Percentiles rank a stretch among this genome's conserved stretches.
These are phyloP conservation scores for Megathymus violae DNA, from an alignment of 1,140 invertebrate species.

Conservation along the genomic window DNA sequence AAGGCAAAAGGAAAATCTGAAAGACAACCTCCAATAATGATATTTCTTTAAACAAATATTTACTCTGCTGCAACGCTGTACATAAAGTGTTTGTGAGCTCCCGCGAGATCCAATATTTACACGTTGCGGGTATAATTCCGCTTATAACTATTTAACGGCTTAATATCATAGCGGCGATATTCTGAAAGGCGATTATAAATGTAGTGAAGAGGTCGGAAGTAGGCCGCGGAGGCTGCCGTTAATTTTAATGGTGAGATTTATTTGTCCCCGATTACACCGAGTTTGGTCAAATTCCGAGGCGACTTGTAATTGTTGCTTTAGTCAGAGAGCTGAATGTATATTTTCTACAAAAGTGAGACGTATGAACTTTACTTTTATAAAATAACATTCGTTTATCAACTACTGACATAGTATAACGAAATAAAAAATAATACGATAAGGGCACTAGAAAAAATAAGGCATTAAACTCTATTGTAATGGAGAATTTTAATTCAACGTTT, in stretches of 20 bases:
- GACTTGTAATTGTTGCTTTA: slow-evolving; percentile 43
- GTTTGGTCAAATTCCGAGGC: slow-evolving; percentile 73
- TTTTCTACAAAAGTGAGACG: too few species aligned
- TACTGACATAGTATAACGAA: too few species aligned
- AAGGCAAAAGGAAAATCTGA: background rate
- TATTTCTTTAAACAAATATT: slow-evolving; percentile 20
- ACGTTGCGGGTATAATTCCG: slow-evolving; percentile 43
- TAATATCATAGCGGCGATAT: slow-evolving; percentile 57
- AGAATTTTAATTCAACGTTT: too few species aligned
- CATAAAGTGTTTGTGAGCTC: slow-evolving; percentile 4
- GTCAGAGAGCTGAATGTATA: background rate
- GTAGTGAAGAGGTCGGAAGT: slow-evolving; percentile 70
- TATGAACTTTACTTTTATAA: too few species aligned
- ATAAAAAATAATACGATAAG: too few species aligned
- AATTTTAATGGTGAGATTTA: slow-evolving; percentile 78
- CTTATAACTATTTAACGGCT: slow-evolving; percentile 58
- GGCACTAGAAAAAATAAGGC: too few species aligned
- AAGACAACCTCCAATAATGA: slow-evolving; percentile 4
- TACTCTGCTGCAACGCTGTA: slow-evolving; percentile 1
- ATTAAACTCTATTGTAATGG: too few species aligned
- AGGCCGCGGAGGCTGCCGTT: slow-evolving; percentile 57
- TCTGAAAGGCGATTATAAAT: slow-evolving; percentile 74
- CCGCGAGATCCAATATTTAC: slow-evolving; percentile 16
- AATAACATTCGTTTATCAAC: too few species aligned
- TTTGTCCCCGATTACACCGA: slow-evolving; percentile 72